phyloP scores from a whole-genome alignment of 2,888 invertebrate species.

The Hymenopus coronatus region DNA sequence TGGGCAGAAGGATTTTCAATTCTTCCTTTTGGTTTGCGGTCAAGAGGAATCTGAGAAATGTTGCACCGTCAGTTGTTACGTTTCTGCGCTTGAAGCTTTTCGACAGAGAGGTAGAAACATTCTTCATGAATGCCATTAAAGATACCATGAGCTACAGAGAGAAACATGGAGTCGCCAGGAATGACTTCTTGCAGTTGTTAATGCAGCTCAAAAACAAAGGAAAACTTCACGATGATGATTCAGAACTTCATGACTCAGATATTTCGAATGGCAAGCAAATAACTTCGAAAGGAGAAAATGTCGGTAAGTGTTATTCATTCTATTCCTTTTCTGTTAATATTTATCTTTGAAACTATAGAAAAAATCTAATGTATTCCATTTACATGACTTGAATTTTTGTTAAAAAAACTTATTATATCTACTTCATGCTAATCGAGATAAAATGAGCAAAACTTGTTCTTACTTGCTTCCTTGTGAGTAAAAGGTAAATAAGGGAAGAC shows the following conservation, averaged over 20 bases:
- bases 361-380: too few species aligned
- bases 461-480: too few species aligned
- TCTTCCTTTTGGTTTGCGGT: constrained; percentile 13
- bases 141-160: constrained; percentile 28
- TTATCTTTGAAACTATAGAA: too few species aligned
- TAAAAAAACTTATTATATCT: too few species aligned
- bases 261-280: neutral
- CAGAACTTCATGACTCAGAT: neutral
- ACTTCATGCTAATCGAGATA: too few species aligned
- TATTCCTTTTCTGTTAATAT: too few species aligned
- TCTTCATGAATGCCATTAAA: constrained; percentile 31
- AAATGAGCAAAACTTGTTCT: too few species aligned
- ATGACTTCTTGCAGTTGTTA: constrained; percentile 33
- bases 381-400: too few species aligned
- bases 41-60: constrained; percentile 23
- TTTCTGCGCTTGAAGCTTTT: constrained; percentile 2
- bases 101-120: constrained; percentile 10
- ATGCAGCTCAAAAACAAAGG: constrained; percentile 33
- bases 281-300: neutral
- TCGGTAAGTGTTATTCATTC: neutral
- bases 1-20: constrained; percentile 30
- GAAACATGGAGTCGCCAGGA: constrained; percentile 13
- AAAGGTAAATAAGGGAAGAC: too few species aligned
- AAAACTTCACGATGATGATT: neutral
- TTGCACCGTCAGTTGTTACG: constrained; percentile 24